Percentiles rank a stretch among this genome's conserved stretches.
Evolutionary conservation across 2,113 vertebrate species (phyloP).

Genomic region (Protobothrops flavoviridis): DNA sequence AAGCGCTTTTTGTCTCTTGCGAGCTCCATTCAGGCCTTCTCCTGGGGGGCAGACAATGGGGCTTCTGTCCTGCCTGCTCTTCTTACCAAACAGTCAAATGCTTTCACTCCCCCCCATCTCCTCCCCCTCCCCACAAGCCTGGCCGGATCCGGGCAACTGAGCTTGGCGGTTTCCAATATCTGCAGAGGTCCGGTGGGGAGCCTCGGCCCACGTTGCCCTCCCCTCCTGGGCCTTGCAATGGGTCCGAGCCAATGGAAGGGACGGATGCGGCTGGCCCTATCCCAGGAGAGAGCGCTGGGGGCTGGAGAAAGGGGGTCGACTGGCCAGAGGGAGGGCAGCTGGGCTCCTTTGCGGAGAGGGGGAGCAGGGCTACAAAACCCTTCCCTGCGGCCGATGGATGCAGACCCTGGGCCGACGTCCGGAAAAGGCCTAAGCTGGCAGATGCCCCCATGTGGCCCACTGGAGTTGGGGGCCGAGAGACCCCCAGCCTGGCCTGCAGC

Average conservation of each 20-base stretch:
- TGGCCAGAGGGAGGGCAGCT: too few relatives aligned
- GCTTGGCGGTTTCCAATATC: background rate
- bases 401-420: background rate
- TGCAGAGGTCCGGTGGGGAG: background rate
- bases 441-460: too few relatives aligned
- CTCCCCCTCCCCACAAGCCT: background rate
- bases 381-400: background rate
- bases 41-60: conserved; percentile 42
- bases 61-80: conserved; percentile 30
- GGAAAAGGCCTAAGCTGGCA: too few relatives aligned
- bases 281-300: too few relatives aligned
- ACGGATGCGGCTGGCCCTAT: too few relatives aligned
- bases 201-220: background rate
- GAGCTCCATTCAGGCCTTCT: conserved; percentile 46
- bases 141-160: background rate
- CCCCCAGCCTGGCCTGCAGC: too few relatives aligned
- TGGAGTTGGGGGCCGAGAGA: too few relatives aligned
- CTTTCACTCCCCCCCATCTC: conserved; percentile 17
- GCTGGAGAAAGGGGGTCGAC: too few relatives aligned
- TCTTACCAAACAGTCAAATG: conserved; percentile 26
- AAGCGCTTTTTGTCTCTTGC: conserved; percentile 38
- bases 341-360: too few relatives aligned
- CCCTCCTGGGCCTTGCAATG: background rate
- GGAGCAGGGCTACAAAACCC: too few relatives aligned
- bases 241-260: background rate